Base-by-base conservation (phyloP, 2,113 vertebrate genomes). In the Sakesphorus luctuosus region DNA sequence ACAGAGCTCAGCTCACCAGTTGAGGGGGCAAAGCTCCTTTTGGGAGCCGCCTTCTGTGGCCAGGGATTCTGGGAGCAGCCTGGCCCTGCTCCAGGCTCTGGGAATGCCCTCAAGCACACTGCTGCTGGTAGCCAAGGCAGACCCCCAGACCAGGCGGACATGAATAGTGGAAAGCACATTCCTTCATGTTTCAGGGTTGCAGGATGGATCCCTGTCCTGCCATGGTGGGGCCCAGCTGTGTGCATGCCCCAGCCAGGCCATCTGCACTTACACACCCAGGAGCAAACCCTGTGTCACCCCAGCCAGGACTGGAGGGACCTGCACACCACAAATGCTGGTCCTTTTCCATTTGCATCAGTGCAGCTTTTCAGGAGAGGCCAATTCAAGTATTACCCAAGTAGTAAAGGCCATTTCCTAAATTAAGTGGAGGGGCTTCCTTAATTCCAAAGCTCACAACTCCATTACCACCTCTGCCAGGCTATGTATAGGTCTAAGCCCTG, bases 111-210 rank as follows among this genome's bases (percentile, higher is more conserved):
- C 0, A 0, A 31, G 61, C 36, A 10, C 33, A 8, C 26, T 28
- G 50, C 65, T n/a, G 12, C 53, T 38, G 33, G 53, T n/a, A 53
- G 38, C 15, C 31, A 40, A 52, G 47, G 16, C 46, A 25, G 53
- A 53, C 18, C 40, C 20, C 13, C 11, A 16, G 38, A 10, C 38
- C 19, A 18, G 82, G 55, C 17, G n/a, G 23, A 50, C 11, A 8
- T 0, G 20, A 7, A 3, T 7, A 47, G 20, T 3, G 28, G 29
- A 6, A 19, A n/a, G 55, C 6, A 18, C 1, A 1, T 28, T 36
- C 52, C 29, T 40, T 29, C 47, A 11, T 9, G 3, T 35, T 23
- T 20, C 28, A 9, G 58, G 0, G 0, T 29, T 35, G 87, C 47
- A 5, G 14, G 44, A 6, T 10, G 49, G 65, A 50, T 65, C 25